Evolutionary conservation across 2,888 invertebrate genomes (phyloP).

Genomic region (Heteropelma amictum): DNA sequence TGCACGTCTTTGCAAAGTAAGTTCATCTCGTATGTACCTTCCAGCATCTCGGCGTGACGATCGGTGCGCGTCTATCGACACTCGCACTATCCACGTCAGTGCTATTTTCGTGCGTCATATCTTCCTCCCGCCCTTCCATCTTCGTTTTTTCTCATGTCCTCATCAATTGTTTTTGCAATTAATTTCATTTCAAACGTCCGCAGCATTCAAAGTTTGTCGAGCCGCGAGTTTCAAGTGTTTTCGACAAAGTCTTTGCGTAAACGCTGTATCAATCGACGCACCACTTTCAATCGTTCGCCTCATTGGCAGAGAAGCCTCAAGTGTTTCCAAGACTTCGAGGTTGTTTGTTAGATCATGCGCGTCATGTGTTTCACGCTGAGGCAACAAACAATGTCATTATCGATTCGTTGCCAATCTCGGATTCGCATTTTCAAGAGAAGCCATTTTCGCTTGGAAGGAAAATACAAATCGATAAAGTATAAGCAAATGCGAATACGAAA

Average conservation of each 20-base stretch:
- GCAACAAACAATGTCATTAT: no score
- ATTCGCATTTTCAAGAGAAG: no score
- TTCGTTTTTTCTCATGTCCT: not conserved
- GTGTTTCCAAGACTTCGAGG: constrained; percentile 2
- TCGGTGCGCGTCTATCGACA: constrained; percentile 1
- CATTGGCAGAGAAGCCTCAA: constrained; percentile 16
- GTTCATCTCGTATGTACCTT: constrained; percentile 48
- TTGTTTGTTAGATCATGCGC: not conserved
- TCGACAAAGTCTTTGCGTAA: constrained; percentile 12
- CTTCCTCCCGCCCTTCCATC: not conserved
- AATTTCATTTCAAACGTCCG: constrained; percentile 5
- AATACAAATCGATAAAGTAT: no score
- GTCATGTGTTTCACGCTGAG: not conserved
- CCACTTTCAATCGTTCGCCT: constrained; percentile 2
- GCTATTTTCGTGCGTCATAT: constrained; percentile 33
- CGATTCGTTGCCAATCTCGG: no score
- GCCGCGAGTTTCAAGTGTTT: constrained; percentile 15
- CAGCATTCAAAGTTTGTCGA: constrained; percentile 12
- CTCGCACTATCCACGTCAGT: constrained; percentile 22
- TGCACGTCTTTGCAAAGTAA: constrained; percentile 44
- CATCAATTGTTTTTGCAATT: constrained; percentile 15
- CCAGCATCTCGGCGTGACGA: constrained; percentile 40
- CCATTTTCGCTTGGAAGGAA: no score
- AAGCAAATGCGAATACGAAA: no score
- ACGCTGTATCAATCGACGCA: constrained; percentile 17